A percentile compares a stretch with the other conserved stretches of the same genome.
phyloP scores from a whole-genome alignment of 64 coral and sea anemone genomes.

The Porites lutea region DNA sequence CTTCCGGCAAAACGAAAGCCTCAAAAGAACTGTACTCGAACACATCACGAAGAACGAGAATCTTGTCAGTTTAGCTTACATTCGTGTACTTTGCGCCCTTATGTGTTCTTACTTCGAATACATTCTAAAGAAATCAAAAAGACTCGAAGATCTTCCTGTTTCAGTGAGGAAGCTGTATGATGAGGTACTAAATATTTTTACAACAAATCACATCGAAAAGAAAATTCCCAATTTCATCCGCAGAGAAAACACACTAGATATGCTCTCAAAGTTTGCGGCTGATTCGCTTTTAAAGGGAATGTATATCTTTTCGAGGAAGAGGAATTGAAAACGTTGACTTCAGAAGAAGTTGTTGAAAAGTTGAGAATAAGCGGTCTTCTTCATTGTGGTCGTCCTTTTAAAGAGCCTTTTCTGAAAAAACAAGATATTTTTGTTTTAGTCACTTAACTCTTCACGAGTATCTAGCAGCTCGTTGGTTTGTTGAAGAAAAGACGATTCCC shows the following conservation, averaged over 20 bases:
- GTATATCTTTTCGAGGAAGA: conserved; percentile 18
- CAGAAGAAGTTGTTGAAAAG: background rate
- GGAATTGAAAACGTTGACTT: background rate
- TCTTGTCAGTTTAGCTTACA: background rate
- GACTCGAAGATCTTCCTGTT: background rate
- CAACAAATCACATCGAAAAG: background rate
- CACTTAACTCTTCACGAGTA: conserved; percentile 44
- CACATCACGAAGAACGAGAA: conserved; percentile 15
- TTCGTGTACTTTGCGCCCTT: conserved; percentile 28
- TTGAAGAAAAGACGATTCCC: background rate
- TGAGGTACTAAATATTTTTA: background rate
- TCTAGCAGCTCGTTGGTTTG: conserved; percentile 27
- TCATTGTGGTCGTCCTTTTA: conserved; percentile 28
- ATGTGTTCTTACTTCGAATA: conserved; percentile 33
- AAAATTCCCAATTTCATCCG: background rate
- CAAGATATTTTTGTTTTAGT: conserved; percentile 7
- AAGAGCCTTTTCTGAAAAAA: background rate
- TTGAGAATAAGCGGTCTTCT: conserved; percentile 27
- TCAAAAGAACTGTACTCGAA: conserved; percentile 16
- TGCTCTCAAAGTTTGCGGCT: conserved; percentile 23
- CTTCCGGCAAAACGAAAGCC: conserved; percentile 13
- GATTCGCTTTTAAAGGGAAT: conserved; percentile 17
- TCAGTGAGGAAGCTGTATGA: conserved; percentile 11
- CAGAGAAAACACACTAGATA: background rate
- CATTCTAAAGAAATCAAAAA: background rate